Evolutionary conservation across 2,888 invertebrate species (phyloP).

Genomic region (Drosophila mulleri): DNA sequence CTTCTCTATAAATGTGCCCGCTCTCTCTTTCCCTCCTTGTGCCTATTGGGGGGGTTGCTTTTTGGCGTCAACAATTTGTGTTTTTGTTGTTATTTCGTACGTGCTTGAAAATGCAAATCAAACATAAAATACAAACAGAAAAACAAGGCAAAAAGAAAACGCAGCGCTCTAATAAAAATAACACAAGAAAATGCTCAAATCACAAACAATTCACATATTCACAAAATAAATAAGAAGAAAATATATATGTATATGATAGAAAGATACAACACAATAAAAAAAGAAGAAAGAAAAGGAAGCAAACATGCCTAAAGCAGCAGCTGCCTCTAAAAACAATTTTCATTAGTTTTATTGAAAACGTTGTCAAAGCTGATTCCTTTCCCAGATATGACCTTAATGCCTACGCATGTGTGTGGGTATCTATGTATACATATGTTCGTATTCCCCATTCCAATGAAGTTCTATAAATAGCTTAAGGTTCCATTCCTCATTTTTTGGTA

Average conservation of each 20-base stretch:
- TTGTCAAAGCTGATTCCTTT: constrained; percentile 20
- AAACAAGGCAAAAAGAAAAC: constrained; percentile 29
- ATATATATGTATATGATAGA: constrained; percentile 14
- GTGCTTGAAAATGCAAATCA: constrained; percentile 72
- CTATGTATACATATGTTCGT: no score
- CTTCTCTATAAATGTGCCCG: background rate
- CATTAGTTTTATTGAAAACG: constrained; percentile 37
- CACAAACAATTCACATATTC: constrained; percentile 27
- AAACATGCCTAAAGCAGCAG: constrained; percentile 6
- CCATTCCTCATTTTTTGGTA: constrained; percentile 13
- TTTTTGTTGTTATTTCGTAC: constrained; percentile 40
- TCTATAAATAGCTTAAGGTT: background rate
- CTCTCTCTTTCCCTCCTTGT: background rate
- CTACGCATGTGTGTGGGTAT: background rate
- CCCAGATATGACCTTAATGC: background rate
- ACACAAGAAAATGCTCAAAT: constrained; percentile 31
- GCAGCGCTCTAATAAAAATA: constrained; percentile 35
- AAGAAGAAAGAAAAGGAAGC: background rate
- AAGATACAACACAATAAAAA: constrained; percentile 1
- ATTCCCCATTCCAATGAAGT: background rate
- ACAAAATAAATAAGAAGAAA: constrained; percentile 31
- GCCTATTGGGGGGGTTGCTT: constrained; percentile 45
- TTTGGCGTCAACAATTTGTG: constrained; percentile 16
- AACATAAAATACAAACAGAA: constrained; percentile 33
- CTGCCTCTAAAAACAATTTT: constrained; percentile 16